These are phyloP conservation scores for Coptotermes formosanus DNA, from an alignment of 1,140 invertebrate genomes.

Conservation along the genomic window DNA sequence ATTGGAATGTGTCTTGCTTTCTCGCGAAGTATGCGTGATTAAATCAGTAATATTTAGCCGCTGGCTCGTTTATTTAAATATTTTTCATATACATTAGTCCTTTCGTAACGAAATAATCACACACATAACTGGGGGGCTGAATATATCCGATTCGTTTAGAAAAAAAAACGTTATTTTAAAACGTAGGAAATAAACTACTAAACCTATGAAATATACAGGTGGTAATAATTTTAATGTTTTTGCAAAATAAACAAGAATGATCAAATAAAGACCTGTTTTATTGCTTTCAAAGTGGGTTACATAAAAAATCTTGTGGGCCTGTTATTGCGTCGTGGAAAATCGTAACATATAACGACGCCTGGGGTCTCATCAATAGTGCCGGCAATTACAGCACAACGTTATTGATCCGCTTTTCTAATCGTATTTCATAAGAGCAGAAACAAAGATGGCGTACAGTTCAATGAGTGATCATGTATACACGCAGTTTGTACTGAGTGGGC, in stretches of 20 bases:
- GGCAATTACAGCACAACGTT: not conserved
- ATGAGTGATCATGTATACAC: constrained; percentile 11
- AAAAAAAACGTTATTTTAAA: not conserved
- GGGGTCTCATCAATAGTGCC: not conserved
- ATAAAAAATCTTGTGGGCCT: not conserved
- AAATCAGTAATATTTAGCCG: too few relatives aligned
- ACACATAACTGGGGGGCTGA: not conserved
- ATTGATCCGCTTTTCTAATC: not conserved
- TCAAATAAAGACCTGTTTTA: not conserved
- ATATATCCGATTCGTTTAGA: constrained; percentile 6
- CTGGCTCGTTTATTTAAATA: not conserved
- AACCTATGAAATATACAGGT: not conserved
- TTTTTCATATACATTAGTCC: not conserved
- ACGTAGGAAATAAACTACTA: not conserved
- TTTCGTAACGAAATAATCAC: not conserved
- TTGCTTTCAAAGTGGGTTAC: not conserved
- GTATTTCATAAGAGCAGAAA: constrained; percentile 13
- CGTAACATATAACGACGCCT: not conserved
- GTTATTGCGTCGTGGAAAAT: constrained; percentile 1
- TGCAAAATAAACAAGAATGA: not conserved
- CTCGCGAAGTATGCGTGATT: too few relatives aligned
- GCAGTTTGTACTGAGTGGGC: not conserved
- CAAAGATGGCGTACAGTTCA: constrained; percentile 6
- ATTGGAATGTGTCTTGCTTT: not conserved
- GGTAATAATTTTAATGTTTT: not conserved